phyloP scores from a whole-genome alignment of 2,888 invertebrate genomes.

The Hymenopus coronatus region DNA sequence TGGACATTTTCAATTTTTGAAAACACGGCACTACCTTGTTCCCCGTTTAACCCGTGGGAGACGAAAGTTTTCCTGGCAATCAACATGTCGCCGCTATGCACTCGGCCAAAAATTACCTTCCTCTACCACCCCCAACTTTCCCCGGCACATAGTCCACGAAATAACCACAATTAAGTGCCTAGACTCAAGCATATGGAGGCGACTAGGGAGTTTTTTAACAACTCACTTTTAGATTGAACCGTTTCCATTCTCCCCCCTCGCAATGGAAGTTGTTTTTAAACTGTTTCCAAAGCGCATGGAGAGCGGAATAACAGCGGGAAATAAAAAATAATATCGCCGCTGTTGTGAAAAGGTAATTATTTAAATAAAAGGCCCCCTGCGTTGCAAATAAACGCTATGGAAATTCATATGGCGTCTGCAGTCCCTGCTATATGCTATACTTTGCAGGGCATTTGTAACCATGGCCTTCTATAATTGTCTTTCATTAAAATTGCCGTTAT shows the following conservation, averaged over 20 bases:
- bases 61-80: conserved; percentile 7
- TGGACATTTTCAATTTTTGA: conserved; percentile 33
- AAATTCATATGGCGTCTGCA: neutral
- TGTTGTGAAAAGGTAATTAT: neutral
- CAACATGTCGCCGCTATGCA: conserved; percentile 2
- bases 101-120: neutral
- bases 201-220: neutral
- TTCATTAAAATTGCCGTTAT: neutral
- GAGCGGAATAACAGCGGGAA: neutral
- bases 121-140: neutral
- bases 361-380: neutral
- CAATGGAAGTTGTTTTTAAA: neutral
- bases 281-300: neutral
- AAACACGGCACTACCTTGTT: conserved; percentile 30
- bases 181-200: neutral
- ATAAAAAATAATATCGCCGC: neutral
- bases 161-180: conserved; percentile 6
- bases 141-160: conserved; percentile 1
- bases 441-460: neutral
- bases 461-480: neutral
- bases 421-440: neutral
- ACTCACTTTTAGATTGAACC: neutral
- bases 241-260: neutral
- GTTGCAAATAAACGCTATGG: neutral
- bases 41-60: conserved; percentile 23